Conservation (phyloP, 2,888 invertebrate species). For the Erebia epiphron region DNA sequence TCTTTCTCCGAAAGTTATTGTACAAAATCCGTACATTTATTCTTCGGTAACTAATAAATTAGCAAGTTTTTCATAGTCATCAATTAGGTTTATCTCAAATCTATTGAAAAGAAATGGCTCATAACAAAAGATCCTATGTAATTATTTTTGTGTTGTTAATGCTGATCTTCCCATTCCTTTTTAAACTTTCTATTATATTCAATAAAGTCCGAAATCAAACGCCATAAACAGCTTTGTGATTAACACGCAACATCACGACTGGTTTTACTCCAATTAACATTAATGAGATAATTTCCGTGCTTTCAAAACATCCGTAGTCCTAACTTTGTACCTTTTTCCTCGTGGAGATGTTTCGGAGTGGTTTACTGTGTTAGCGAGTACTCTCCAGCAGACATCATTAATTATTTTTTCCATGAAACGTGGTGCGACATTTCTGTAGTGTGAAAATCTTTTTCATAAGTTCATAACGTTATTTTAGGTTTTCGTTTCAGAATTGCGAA, state of each 20-base stretch:
- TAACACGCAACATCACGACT: conserved; percentile 25
- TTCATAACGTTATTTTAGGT: not conserved
- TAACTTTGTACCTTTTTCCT: conserved; percentile 16
- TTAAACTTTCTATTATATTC: not conserved
- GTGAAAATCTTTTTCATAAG: conserved; percentile 2
- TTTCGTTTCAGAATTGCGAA: not conserved
- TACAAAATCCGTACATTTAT: not conserved
- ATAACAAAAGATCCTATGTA: not conserved
- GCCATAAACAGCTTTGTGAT: conserved; percentile 21
- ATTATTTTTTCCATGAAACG: conserved; percentile 12
- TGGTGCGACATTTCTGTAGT: not conserved
- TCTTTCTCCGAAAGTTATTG: not conserved
- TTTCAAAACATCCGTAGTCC: conserved; percentile 24
- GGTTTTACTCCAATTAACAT: conserved; percentile 31
- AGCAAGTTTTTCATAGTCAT: not conserved
- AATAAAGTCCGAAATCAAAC: conserved; percentile 25
- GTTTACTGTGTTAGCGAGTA: conserved; percentile 18
- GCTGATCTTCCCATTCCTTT: not conserved
- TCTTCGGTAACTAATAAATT: not conserved
- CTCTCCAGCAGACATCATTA: conserved; percentile 16
- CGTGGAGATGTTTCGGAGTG: conserved; percentile 17
- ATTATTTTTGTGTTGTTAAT: not conserved
- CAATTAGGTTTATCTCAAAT: not conserved
- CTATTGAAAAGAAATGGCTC: not conserved
- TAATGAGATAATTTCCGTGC: conserved; percentile 32